Base-by-base conservation (phyloP, 2,888 invertebrate genomes). In the Erebia epiphron region DNA sequence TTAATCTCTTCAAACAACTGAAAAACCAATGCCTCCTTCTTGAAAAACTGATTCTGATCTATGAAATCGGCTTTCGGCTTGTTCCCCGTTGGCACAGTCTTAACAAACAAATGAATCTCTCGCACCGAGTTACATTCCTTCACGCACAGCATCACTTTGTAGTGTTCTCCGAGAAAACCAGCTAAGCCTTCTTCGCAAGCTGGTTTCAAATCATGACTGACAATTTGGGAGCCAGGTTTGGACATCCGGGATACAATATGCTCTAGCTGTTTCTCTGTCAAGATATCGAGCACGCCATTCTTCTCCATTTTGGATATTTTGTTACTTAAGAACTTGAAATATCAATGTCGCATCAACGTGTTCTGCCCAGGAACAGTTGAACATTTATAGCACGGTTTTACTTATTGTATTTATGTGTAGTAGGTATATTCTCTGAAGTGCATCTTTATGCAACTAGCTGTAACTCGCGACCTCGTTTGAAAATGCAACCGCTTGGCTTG, bases 121-220 rank as follows among this genome's bases (percentile, higher is more conserved):
- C 76, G 76, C 13, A 75, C 49, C 0, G 73, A 21, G 0, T 77
- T 83, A 1, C 73, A 70, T 0, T 77, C 74, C 41, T 75, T 73
- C 16, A 87, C 82, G 7, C 77, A 73, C 1, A 92, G 71, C 0
- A 77, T 77, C 2, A 82, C 79, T 18, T 83, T 79, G n/a, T 86
- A 78, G 72, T 92, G 91, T 58, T 90, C 91, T 2, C 87, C 91
- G 0, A 92, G 81, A 76, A 87, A 91, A 0, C 92, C 92, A 0
- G 84, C 81, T 0, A 91, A 63, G 0, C 91, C 91, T 13, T 43
- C 43, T 0, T 82, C 80, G 0, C 79, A 70, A 0, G 89, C 89
- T 0, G 84, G 79, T 13, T 67, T 78, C n/a, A 86, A 68, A 2
- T 84, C 78, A 26, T 80, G 73, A 0, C 78, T 78, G 1, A 82